Evolutionary conservation across 2,797 vertebrate species (phyloP).

Genomic region (Syndactyla subalaris): DNA sequence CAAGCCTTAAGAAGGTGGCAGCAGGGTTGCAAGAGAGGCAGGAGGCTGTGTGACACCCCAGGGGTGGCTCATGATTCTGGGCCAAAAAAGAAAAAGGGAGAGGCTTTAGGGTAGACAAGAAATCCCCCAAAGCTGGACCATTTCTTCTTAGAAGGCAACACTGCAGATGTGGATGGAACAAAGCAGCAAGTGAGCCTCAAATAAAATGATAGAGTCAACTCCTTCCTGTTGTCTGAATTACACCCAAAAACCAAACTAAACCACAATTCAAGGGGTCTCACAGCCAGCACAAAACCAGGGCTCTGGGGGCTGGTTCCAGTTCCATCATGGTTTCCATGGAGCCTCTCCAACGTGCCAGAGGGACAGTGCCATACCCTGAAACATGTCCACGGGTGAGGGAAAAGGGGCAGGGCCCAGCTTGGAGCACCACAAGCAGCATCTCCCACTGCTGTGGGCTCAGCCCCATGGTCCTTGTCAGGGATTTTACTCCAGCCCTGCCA

Average conservation of each 20-base stretch:
- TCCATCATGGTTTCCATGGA: background rate
- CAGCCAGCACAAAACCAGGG: background rate
- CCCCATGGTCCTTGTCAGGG: background rate
- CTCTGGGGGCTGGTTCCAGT: background rate
- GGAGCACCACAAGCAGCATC: background rate
- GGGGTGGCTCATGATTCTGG: accelerated
- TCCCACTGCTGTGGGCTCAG: background rate
- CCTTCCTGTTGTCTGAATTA: background rate
- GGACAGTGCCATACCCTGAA: background rate
- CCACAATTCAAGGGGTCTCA: accelerated
- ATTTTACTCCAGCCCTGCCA: accelerated
- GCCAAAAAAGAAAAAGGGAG: background rate
- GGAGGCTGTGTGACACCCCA: background rate
- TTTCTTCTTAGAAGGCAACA: background rate
- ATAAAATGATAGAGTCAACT: background rate
- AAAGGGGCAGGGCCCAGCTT: background rate
- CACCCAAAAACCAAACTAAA: background rate
- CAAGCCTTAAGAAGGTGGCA: background rate
- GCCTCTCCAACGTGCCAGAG: accelerated
- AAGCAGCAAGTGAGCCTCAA: background rate
- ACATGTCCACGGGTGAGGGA: background rate
- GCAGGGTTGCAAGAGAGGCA: background rate
- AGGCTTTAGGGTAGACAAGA: background rate
- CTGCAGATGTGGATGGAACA: background rate
- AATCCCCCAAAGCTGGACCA: background rate